Conservation (phyloP, 2,113 vertebrate species). For the Corythaeola cristata region DNA sequence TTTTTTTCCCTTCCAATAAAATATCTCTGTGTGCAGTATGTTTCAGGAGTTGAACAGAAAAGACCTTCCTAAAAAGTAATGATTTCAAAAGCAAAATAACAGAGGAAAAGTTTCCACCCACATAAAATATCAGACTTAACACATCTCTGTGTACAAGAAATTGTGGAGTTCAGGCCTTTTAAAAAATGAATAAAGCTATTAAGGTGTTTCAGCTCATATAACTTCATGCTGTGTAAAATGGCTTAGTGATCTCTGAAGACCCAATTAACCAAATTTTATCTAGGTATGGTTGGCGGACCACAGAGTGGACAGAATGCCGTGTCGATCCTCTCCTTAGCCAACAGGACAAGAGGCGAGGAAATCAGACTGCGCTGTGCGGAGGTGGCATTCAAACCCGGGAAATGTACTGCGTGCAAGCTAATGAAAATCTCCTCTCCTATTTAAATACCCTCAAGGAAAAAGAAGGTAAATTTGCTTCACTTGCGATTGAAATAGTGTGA, state of each 20-base stretch:
- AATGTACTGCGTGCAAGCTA: slow-evolving; percentile 88
- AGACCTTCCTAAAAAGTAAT: neutral
- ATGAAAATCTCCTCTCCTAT: slow-evolving; percentile 83
- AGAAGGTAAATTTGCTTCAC: slow-evolving; percentile 80
- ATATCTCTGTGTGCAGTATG: neutral
- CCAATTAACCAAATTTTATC: neutral
- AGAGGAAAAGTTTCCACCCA: neutral
- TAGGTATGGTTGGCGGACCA: slow-evolving; percentile 90
- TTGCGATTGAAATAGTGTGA: neutral
- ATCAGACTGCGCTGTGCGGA: slow-evolving; percentile 91
- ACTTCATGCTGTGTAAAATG: neutral
- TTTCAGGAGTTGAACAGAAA: slow-evolving; percentile 11
- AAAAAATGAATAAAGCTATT: neutral
- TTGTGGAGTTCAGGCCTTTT: neutral
- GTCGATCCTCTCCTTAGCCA: slow-evolving; percentile 91
- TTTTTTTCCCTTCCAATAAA: slow-evolving; percentile 35
- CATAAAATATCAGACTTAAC: neutral
- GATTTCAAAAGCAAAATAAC: neutral
- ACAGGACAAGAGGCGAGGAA: slow-evolving; percentile 90
- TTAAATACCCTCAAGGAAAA: slow-evolving; percentile 80
- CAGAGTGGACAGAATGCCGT: slow-evolving; percentile 93
- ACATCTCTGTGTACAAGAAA: neutral
- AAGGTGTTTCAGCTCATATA: neutral
- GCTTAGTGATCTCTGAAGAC: neutral
- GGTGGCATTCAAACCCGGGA: slow-evolving; percentile 92